A percentile compares a stretch with the other conserved stretches of the same genome.
These are phyloP conservation scores for Lottia scabra DNA, from an alignment of 2,888 invertebrate genomes.

Conservation along the genomic window DNA sequence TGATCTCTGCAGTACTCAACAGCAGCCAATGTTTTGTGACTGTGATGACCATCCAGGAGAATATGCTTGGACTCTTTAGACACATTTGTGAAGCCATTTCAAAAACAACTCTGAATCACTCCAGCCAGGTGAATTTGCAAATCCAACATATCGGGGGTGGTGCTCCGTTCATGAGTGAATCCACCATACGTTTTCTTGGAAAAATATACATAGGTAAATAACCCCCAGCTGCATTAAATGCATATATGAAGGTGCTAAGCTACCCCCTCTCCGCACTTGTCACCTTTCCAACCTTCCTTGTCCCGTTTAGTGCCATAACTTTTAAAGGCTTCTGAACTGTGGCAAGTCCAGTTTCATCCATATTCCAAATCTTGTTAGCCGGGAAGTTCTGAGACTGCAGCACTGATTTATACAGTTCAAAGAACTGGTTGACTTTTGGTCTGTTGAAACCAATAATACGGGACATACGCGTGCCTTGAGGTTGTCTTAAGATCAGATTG, in stretches of 20 bases:
- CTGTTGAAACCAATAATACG: too few species aligned
- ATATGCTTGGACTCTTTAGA: conserved; percentile 47
- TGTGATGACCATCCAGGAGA: conserved; percentile 63
- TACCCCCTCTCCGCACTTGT: conserved; percentile 28
- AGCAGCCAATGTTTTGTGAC: conserved; percentile 52
- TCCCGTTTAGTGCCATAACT: conserved; percentile 16
- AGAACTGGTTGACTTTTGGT: too few species aligned
- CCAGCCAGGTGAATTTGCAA: conserved; percentile 52
- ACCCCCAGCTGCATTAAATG: conserved; percentile 27
- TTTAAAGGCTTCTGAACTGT: neutral
- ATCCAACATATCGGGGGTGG: conserved; percentile 21
- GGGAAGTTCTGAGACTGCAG: too few species aligned
- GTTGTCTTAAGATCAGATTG: too few species aligned
- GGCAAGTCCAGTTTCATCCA: too few species aligned
- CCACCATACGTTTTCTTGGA: conserved; percentile 54
- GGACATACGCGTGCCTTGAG: too few species aligned
- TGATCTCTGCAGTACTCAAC: conserved; percentile 57
- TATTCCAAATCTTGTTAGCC: too few species aligned
- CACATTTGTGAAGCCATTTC: conserved; percentile 53
- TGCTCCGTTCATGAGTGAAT: conserved; percentile 50
- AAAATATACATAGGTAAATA: conserved; percentile 41
- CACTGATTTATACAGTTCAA: too few species aligned
- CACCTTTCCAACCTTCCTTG: conserved; percentile 8
- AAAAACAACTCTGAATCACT: conserved; percentile 43
- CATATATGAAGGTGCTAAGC: neutral